Base-by-base conservation (phyloP, 2,888 invertebrate genomes). In the Leptinotarsa juncta region DNA sequence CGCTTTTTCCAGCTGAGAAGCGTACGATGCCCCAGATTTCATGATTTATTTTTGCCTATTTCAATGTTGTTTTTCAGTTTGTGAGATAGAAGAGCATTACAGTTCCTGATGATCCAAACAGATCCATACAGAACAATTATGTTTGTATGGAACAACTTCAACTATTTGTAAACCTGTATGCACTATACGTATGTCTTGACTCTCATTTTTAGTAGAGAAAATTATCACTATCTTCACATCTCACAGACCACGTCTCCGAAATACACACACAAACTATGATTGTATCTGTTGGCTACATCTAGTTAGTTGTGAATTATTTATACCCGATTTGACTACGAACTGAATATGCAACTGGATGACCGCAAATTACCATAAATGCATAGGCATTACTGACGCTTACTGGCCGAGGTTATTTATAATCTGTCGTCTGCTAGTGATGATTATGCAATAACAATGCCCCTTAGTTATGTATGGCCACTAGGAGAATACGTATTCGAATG, bases 341-440 rank as follows among this genome's bases (percentile, higher is more conserved):
- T 82, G 83, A 82, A 82, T 82, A 82, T 82, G 79, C 80, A 82
- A 82, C 80, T 80, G 50, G 68, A 75, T 78, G 77, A 77, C 79
- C 76, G 74, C 74, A 68, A 76, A 82, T 82, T 81, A 82, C 77
- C 82, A 83, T 83, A 82, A 81, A 83, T 83, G 82, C 81, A 82
- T 82, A 82, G 81, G 80, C 81, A 83, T 82, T 80, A 80, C 14
- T 32, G 12, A 32, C 32, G 26, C 32, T 62, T 15, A 16, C 26
- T 62, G 67, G 53, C 53, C 5, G 66, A 66, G 53, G 26, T 26
- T 67, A 67, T 67, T 67, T 67, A 67, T 53, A 53, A 67, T 16
- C 51, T 67, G 67, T 67, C 67, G 50, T 49, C 51, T 67, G 51
- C 16, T 26, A 23, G n/a, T 50, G 67, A 23, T 53, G 50, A 50